Evolutionary conservation across 2,113 vertebrate species (phyloP).

Genomic region (Nerophis ophidion): DNA sequence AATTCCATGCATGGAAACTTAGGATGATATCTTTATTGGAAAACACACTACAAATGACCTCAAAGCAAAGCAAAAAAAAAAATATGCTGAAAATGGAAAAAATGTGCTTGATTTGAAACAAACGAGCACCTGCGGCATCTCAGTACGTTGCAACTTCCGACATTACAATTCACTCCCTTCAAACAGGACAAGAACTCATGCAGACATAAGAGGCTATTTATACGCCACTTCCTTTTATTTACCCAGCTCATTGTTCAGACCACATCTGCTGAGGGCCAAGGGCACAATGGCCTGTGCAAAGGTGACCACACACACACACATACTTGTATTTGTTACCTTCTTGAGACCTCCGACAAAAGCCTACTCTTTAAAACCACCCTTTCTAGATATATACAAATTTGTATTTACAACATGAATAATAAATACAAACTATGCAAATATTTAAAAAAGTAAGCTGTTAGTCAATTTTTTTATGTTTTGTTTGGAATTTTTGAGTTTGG

Average conservation of each 20-base stretch:
- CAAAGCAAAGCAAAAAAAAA: not conserved
- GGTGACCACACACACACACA: slow-evolving; percentile 50
- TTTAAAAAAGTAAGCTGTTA: no score
- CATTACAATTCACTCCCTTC: slow-evolving; percentile 43
- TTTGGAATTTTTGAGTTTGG: no score
- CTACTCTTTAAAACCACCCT: no score
- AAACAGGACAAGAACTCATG: slow-evolving; percentile 50
- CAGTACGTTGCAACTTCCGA: slow-evolving; percentile 42
- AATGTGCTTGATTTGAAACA: slow-evolving; percentile 13
- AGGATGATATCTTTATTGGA: no score
- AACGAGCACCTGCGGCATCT: slow-evolving; percentile 38
- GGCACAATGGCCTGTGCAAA: slow-evolving; percentile 65
- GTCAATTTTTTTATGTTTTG: no score
- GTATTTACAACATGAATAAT: no score
- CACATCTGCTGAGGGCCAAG: slow-evolving; percentile 75
- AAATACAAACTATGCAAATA: no score
- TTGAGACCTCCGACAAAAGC: no score
- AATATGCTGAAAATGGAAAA: not conserved
- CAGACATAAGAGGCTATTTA: slow-evolving; percentile 67
- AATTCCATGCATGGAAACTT: no score
- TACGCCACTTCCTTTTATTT: slow-evolving; percentile 80
- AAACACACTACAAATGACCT: no score
- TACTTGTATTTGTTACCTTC: slow-evolving; percentile 8
- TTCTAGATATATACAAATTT: no score
- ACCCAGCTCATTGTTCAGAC: slow-evolving; percentile 77